Evolutionary conservation across 2,888 invertebrate genomes (phyloP).

Genomic region (Portevinia maculata): DNA sequence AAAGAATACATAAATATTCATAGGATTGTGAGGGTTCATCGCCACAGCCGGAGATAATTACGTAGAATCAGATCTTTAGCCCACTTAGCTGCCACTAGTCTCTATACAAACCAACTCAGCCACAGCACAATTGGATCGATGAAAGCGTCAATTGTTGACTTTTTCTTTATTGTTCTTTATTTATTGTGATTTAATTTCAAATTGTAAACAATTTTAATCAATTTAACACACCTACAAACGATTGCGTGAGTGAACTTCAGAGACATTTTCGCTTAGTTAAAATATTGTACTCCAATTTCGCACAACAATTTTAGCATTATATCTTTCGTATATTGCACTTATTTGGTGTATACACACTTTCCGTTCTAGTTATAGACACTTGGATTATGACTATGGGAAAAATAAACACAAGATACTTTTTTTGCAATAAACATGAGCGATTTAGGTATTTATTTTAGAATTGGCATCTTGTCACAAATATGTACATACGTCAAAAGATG

Average conservation of each 20-base stretch:
- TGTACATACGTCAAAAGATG: conserved; percentile 22
- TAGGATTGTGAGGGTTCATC: conserved; percentile 37
- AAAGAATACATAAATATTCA: conserved; percentile 54
- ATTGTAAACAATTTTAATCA: conserved; percentile 49
- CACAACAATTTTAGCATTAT: conserved; percentile 12
- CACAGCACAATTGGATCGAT: conserved; percentile 53
- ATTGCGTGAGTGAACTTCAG: conserved; percentile 92
- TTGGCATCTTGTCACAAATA: not conserved
- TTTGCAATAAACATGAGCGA: conserved; percentile 41
- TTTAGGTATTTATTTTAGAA: conserved; percentile 37
- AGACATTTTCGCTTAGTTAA: conserved; percentile 80
- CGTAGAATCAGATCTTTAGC: conserved; percentile 27
- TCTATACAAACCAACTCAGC: conserved; percentile 47
- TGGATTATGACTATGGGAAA: conserved; percentile 18
- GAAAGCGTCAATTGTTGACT: conserved; percentile 26
- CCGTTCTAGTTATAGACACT: conserved; percentile 48
- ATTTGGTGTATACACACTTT: conserved; percentile 56
- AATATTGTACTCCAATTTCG: conserved; percentile 7
- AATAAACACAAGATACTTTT: conserved; percentile 31
- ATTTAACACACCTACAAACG: conserved; percentile 84
- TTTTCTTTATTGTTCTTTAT: conserved; percentile 26
- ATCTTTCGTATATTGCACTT: conserved; percentile 48
- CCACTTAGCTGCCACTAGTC: conserved; percentile 9
- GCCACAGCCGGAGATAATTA: not conserved
- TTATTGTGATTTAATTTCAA: conserved; percentile 34